Base-by-base conservation (phyloP, 2,888 invertebrate species). In the Diarsia brunnea region DNA sequence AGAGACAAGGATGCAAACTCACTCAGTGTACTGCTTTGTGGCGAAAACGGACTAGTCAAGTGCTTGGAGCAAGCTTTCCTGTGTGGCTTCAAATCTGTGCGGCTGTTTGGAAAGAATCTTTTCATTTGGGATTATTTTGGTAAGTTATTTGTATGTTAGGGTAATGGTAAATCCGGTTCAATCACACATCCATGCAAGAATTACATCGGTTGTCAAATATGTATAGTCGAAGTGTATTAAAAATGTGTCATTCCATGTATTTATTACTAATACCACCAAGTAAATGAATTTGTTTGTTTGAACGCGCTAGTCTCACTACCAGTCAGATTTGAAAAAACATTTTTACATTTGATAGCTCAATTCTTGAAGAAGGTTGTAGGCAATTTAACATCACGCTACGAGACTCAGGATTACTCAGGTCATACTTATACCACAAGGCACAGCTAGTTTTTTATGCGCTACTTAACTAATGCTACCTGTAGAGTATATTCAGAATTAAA, bases 101-200 rank as follows among this genome's bases (percentile, higher is more conserved):
- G 99, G 78, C 97, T 99, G 88, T 99, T 99, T 94, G 98, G 99
- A 45, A 98, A 98, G 88, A 99, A 99, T 96, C 98, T 99, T 86
- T 99, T 99, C 93, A 98, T 99, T 84, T 99, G 99, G 99, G 99
- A 99, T 94, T 99, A 99, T 95, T 98, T 99, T 91, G 98, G 99
- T 99, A 95, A 97, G 97, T 94, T 21, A 38, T 67, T 55, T 55
- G 0, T 38, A 19, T 27, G 5, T 51, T 19, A 19, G 31, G 10
- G 10, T 31, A 19, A 60, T 19, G 16, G 27, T 31, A 19, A 60
- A 4, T 31, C 31, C 60, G 60, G 31, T 60, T 31, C 31, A 27
- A 8, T 8, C 1, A 27, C 58, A 27, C 27, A 27, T 27, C 27
- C 27, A 31, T 31, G 31, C 7, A 60, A 19, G 10, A 60, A 60